Evolutionary conservation across 2,888 invertebrate genomes (phyloP), one percentile per base, ranked within the genome.

Genomic region (Drosophila prolongata): DNA sequence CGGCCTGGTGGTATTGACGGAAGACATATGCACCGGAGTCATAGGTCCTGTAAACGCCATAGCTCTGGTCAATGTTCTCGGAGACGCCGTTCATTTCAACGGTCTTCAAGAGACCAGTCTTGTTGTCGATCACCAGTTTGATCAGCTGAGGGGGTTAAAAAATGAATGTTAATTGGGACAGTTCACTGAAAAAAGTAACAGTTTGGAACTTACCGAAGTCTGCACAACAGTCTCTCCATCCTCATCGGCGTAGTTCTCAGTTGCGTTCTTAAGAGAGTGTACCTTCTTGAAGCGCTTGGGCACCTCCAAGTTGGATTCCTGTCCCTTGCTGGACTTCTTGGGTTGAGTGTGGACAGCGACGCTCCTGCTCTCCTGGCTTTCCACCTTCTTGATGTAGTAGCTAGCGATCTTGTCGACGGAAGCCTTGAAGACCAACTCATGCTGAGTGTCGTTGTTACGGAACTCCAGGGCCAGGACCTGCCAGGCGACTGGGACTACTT

Each of bases 1-100:
- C 80, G 0, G 92, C 92, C 43, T 94, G 94, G 0, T 97, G 44
- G 16, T 65, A 65, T 30, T 64, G 97, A 49, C 97, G 93, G 92
- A 97, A 97, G 50, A 98, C 96, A 86, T 99, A 99, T 0, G 99
- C 99, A 0, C 99, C 99, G 0, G 98, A 98, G 0, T 97, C 95
- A 64, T 97, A 94, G 0, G 95, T 96, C 13, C 94, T 93, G 87
- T 98, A 98, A 85, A 95, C 97, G 27, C 94, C 93, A 87, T 96
- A 96, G 6, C 95, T 94, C 90, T 97, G 96, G 3, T 76, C 83
- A 0, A 92, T 77, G n/a, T 86, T 65, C 65, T 89, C 84, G 3
- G 76, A 75, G 0, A 89, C 53, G 5, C 90, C 91, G 55, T 91
- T 90, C 89, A 91, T 90, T 60, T 80, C 62, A 0, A 91, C 72